Conservation (phyloP, 1,140 invertebrate species). For the Trichonephila clavata region DNA sequence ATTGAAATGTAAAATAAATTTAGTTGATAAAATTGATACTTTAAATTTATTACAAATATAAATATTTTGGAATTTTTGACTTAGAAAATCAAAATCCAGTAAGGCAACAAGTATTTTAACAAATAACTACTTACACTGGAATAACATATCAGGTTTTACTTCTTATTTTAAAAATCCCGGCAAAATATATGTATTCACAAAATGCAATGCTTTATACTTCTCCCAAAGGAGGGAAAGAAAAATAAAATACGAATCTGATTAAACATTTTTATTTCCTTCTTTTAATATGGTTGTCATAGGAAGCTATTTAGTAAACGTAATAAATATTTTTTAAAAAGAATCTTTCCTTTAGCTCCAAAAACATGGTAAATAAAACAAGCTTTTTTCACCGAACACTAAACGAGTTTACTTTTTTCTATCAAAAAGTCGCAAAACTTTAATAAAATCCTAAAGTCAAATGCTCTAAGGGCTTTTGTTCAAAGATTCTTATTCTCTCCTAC, state of each 20-base stretch:
- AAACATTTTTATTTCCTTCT: background rate
- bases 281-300: background rate
- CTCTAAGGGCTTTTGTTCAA: constrained; percentile 19
- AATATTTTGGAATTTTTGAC: too few species aligned
- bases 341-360: background rate
- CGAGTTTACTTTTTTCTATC: background rate
- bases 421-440: constrained; percentile 8
- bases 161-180: too few species aligned
- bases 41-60: too few species aligned
- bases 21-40: too few species aligned
- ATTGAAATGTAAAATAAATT: too few species aligned
- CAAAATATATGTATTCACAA: too few species aligned
- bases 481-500: background rate
- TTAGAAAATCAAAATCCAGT: too few species aligned
- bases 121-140: too few species aligned
- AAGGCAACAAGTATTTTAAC: too few species aligned
- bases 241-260: background rate
- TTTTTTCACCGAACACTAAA: background rate
- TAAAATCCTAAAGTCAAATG: constrained; percentile 18
- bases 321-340: background rate
- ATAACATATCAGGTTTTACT: too few species aligned
- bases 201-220: too few species aligned
- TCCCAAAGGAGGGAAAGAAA: background rate
- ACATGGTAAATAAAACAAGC: background rate
- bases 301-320: background rate